phyloP scores from a whole-genome alignment of 2,888 invertebrate species.

The Phasia obesa region DNA sequence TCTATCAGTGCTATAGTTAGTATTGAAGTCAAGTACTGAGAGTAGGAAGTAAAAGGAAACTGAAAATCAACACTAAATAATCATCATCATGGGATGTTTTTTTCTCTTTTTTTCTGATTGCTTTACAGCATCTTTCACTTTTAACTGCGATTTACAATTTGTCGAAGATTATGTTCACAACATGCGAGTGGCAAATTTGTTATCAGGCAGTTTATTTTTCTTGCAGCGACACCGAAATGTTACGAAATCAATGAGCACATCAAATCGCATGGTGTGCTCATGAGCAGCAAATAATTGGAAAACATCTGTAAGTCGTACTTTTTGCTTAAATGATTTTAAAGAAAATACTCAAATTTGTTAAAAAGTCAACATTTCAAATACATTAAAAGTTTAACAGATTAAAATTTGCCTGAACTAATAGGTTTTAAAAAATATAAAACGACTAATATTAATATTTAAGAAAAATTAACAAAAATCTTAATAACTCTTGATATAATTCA shows the following conservation, averaged over 20 bases:
- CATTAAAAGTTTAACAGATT: too few relatives aligned
- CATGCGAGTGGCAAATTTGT: slow-evolving; percentile 55
- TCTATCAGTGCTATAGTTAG: neutral
- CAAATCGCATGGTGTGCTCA: neutral
- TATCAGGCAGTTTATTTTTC: slow-evolving; percentile 23
- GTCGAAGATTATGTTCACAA: slow-evolving; percentile 43
- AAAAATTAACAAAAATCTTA: too few relatives aligned
- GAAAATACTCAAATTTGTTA: too few relatives aligned
- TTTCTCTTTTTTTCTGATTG: neutral
- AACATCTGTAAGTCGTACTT: neutral
- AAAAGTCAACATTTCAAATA: too few relatives aligned
- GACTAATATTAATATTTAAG: too few relatives aligned
- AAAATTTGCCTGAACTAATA: too few relatives aligned
- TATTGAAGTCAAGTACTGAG: slow-evolving; percentile 16
- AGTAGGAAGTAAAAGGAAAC: slow-evolving; percentile 40
- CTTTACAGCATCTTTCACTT: slow-evolving; percentile 35
- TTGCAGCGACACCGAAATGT: neutral
- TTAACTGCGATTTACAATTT: slow-evolving; percentile 60
- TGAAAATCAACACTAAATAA: slow-evolving; percentile 35
- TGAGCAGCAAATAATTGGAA: slow-evolving; percentile 34
- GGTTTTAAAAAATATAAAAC: too few relatives aligned
- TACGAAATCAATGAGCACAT: slow-evolving; percentile 41
- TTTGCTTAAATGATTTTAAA: slow-evolving; percentile 3
- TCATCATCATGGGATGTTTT: neutral
- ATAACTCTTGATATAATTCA: too few relatives aligned